Base-by-base conservation (phyloP, 2,113 vertebrate species). In the Neomonachus schauinslandi region DNA sequence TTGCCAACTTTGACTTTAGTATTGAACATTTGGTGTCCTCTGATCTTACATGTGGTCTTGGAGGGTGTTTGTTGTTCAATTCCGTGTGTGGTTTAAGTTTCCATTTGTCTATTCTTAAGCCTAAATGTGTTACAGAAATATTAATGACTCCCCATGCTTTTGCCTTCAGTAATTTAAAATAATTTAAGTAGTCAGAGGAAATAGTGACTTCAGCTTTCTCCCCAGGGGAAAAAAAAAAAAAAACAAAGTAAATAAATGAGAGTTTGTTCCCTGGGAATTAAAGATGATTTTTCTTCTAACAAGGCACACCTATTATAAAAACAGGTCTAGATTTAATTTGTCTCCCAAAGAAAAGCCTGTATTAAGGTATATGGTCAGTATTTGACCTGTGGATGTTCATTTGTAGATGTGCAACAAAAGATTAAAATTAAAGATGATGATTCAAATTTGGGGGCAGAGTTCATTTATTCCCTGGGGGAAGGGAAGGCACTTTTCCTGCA, bases 271-370 rank as follows among this genome's bases (percentile, higher is more conserved):
- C 24, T 8, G 85, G 39, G 26, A 9, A 71, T 94, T 57, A 15
- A 4, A 85, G 51, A 65, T 95, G 5, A 59, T 53, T 80, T 95
- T 95, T n/a, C 81, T 57, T 95, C 31, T 89, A 87, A 59, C 14
- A 89, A 36, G 18, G 6, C 14, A 33, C 6, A 61, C 7, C 22
- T 96, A 19, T 69, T 86, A 65, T 93, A 89, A 49, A 86, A 79
- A 46, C 28, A 80, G 36, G 19, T 55, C 72, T 91, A 61, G 0
- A 28, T 90, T 82, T 72, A 31, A 49, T 79, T 77, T 95, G 16
- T 77, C 15, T 83, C 9, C 33, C 80, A 39, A 28, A 63, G 80
- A 89, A 83, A n/a, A 51, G 3, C 72, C 16, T 57, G 1, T 42
- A 49, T 90, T 61, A 28, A 6, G 36, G 12, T 79, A 46, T 57